These are phyloP conservation scores for Borostomias antarcticus DNA, from an alignment of 2,797 vertebrate genomes.

Conservation along the genomic window DNA sequence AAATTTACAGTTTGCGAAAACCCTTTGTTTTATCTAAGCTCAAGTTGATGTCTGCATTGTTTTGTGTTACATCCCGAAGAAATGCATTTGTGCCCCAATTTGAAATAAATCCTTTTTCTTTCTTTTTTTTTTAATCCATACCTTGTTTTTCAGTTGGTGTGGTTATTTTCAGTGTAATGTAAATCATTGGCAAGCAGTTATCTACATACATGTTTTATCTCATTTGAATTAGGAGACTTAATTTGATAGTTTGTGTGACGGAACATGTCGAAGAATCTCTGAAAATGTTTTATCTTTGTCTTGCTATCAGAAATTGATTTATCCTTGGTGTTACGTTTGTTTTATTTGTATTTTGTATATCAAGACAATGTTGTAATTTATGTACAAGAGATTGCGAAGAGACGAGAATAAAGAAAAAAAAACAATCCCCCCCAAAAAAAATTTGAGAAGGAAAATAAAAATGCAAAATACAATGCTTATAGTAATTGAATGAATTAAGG, in stretches of 20 bases:
- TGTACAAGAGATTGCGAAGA: slow-evolving; percentile 65
- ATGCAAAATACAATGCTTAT: too few relatives aligned
- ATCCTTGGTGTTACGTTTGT: slow-evolving; percentile 35
- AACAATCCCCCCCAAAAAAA: too few relatives aligned
- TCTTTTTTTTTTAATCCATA: background rate
- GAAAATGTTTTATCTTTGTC: slow-evolving; percentile 27
- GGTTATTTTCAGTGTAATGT: background rate
- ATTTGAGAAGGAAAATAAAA: too few relatives aligned
- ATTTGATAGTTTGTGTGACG: slow-evolving; percentile 50
- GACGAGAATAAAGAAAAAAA: slow-evolving; percentile 78
- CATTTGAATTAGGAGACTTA: slow-evolving; percentile 29
- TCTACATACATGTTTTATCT: background rate
- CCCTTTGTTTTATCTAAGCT: background rate
- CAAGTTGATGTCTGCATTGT: too few relatives aligned
- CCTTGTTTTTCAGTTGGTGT: slow-evolving; percentile 9
- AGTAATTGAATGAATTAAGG: too few relatives aligned
- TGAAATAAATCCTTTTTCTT: too few relatives aligned
- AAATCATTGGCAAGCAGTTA: background rate
- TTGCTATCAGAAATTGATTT: slow-evolving; percentile 34
- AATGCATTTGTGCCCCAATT: background rate
- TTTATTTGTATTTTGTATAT: slow-evolving; percentile 64
- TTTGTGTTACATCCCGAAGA: background rate
- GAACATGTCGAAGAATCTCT: background rate
- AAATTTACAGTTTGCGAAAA: background rate
- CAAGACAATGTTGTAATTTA: slow-evolving; percentile 66